phyloP scores from a whole-genome alignment of 2,113 vertebrate species.

The Polypterus senegalus region DNA sequence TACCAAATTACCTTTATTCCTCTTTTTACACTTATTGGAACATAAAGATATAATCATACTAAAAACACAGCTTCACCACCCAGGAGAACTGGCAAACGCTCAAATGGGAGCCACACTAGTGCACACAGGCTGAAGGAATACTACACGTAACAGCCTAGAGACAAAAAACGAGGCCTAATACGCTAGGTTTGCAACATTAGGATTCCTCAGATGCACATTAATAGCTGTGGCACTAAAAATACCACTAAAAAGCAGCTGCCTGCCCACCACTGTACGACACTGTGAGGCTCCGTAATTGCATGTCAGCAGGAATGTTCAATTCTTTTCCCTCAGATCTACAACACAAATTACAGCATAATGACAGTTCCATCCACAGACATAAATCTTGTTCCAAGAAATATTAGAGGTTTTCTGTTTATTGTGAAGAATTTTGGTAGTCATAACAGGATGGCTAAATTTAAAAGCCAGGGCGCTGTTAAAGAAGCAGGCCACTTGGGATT shows the following conservation, averaged over 20 bases:
- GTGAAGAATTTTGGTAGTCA: slow-evolving; percentile 35
- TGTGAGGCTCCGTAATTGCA: slow-evolving; percentile 27
- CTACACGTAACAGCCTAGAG: no score
- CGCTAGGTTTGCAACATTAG: no score
- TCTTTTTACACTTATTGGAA: no score
- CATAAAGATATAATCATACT: no score
- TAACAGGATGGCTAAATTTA: slow-evolving; percentile 33
- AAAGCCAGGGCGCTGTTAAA: slow-evolving; percentile 24
- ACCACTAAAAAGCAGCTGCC: slow-evolving; percentile 6
- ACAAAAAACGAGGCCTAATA: no score
- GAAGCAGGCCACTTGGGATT: slow-evolving; percentile 18
- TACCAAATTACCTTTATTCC: no score
- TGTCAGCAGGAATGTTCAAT: slow-evolving; percentile 17
- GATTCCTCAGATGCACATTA: no score
- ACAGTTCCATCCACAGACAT: slow-evolving; percentile 25
- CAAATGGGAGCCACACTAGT: no score
- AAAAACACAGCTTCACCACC: no score
- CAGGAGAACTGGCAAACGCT: no score
- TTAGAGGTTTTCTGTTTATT: slow-evolving; percentile 29
- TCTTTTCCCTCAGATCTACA: slow-evolving; percentile 27
- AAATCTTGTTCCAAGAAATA: slow-evolving; percentile 24
- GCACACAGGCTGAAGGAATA: no score
- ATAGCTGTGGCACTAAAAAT: slow-evolving; percentile 18
- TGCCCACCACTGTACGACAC: slow-evolving; percentile 12
- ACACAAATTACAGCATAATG: slow-evolving; percentile 33